These are phyloP conservation scores for Prosapia bicincta DNA, from an alignment of 2,888 invertebrate species.

Conservation along the genomic window DNA sequence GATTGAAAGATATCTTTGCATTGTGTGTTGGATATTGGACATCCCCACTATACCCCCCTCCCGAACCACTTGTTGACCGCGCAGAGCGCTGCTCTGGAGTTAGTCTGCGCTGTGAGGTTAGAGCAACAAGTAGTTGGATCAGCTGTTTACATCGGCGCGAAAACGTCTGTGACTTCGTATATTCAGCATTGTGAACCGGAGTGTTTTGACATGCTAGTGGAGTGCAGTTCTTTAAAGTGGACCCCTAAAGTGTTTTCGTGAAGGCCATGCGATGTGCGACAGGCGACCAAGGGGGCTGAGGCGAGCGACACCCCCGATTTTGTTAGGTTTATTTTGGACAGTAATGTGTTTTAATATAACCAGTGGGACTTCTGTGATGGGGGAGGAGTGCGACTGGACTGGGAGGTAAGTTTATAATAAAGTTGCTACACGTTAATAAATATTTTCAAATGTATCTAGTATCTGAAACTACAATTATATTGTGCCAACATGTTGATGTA, in stretches of 20 bases:
- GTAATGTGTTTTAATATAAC: conserved; percentile 42
- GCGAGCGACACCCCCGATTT: background rate
- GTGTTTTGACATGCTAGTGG: background rate
- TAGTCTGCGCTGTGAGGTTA: background rate
- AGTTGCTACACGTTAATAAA: too few relatives aligned
- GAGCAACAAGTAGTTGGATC: background rate
- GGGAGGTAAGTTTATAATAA: conserved; percentile 52
- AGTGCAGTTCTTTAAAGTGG: background rate
- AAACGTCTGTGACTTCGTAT: background rate
- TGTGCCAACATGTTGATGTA: too few relatives aligned
- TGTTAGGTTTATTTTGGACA: background rate
- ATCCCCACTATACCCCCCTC: background rate
- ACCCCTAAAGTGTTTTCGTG: background rate
- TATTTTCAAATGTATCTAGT: too few relatives aligned
- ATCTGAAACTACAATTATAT: too few relatives aligned
- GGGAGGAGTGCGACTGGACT: conserved; percentile 67
- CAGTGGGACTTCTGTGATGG: conserved; percentile 56
- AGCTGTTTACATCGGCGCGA: background rate
- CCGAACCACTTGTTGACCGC: background rate
- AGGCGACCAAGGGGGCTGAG: conserved; percentile 14
- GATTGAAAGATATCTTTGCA: background rate
- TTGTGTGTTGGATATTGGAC: background rate
- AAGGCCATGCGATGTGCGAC: conserved; percentile 15
- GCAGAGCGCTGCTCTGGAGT: background rate
- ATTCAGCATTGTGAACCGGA: background rate